Percentiles rank a stretch among this genome's conserved stretches.
phyloP scores from a whole-genome alignment of 2,113 vertebrate genomes.

The Rhipidura dahli region DNA sequence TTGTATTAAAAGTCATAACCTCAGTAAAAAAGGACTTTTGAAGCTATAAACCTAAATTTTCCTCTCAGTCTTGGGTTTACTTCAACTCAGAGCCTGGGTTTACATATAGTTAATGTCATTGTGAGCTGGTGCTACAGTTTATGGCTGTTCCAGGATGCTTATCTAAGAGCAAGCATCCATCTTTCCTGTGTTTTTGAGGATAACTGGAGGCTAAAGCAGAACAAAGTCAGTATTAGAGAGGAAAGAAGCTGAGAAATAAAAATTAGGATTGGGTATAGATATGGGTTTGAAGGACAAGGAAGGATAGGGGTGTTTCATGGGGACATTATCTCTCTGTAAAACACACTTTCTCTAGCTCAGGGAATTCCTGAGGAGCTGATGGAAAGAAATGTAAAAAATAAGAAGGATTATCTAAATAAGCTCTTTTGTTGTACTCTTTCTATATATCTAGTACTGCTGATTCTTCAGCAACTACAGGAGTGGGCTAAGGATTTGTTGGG shows the following conservation, averaged over 20 bases:
- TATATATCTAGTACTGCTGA: not conserved
- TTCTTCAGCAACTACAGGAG: not conserved
- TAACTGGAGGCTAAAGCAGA: not conserved
- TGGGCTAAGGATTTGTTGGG: not conserved
- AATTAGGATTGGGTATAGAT: not conserved
- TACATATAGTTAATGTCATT: not conserved
- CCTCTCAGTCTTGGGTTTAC: not conserved
- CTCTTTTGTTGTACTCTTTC: not conserved
- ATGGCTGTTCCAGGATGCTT: not conserved
- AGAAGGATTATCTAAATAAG: not conserved
- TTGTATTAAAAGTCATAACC: not conserved
- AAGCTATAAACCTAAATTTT: not conserved
- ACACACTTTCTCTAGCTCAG: not conserved
- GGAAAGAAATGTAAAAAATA: not conserved
- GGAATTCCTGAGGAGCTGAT: not conserved
- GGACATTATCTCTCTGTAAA: not conserved
- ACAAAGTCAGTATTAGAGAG: not conserved
- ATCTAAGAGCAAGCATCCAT: not conserved
- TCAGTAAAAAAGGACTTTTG: not conserved
- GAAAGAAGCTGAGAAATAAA: not conserved
- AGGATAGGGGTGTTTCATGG: not conserved
- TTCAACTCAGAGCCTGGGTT: not conserved
- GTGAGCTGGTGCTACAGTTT: not conserved
- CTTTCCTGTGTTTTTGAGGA: not conserved
- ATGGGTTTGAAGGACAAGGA: not conserved